Conservation (phyloP, 2,888 invertebrate genomes). For the Pristionchus mayeri region DNA sequence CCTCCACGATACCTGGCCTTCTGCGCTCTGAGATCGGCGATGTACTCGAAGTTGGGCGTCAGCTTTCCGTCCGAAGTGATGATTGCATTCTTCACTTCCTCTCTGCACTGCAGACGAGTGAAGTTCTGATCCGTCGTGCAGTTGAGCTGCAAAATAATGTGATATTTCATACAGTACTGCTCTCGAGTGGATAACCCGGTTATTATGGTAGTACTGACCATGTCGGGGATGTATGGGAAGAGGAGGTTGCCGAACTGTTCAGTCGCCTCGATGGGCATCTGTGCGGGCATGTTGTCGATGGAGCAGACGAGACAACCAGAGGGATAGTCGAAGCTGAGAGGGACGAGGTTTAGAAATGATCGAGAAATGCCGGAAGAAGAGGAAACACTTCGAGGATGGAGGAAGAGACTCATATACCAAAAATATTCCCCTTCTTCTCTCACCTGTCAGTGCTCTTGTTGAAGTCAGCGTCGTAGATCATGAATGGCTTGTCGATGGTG, state of each 20-base stretch:
- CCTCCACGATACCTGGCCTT: constrained; percentile 53
- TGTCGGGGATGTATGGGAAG: constrained; percentile 89
- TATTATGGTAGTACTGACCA: constrained; percentile 78
- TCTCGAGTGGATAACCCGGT: background rate
- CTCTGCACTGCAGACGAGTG: constrained; percentile 67
- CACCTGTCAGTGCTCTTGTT: constrained; percentile 94
- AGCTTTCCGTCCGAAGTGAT: constrained; percentile 95
- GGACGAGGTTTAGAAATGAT: too few relatives aligned
- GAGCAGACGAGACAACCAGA: constrained; percentile 96
- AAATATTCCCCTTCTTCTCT: background rate
- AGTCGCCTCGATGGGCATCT: constrained; percentile 95
- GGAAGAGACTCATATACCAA: too few relatives aligned
- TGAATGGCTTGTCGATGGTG: constrained; percentile 98
- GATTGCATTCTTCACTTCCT: constrained; percentile 83
- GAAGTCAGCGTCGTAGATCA: constrained; percentile 97
- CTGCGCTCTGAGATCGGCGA: constrained; percentile 85
- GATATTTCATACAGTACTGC: background rate
- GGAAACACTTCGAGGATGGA: too few relatives aligned
- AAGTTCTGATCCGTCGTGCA: constrained; percentile 71
- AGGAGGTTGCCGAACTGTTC: constrained; percentile 96
- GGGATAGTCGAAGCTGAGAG: constrained; percentile 68
- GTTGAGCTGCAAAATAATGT: constrained; percentile 66
- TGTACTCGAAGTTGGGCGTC: constrained; percentile 94
- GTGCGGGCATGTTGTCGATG: constrained; percentile 99
- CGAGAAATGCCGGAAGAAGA: too few relatives aligned